Evolutionary conservation across 2,888 invertebrate species (phyloP).

Genomic region (Parnassius apollo): DNA sequence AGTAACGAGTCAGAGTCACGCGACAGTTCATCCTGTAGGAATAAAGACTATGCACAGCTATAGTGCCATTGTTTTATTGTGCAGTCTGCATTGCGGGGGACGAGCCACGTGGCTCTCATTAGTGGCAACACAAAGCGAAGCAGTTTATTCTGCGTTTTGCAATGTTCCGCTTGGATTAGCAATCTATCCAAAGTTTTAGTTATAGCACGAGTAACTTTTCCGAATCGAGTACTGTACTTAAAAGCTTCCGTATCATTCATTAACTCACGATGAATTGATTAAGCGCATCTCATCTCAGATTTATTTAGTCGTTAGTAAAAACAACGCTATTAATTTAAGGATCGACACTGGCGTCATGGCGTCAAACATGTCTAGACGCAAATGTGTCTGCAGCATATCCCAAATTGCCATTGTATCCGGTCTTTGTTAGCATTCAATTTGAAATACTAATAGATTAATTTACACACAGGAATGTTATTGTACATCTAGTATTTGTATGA

Average conservation of each 20-base stretch:
- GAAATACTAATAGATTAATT: slow-evolving; percentile 48
- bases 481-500: background rate
- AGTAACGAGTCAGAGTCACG: slow-evolving; percentile 69
- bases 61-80: slow-evolving; percentile 77
- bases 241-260: slow-evolving; percentile 6
- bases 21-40: slow-evolving; percentile 72
- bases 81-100: slow-evolving; percentile 79
- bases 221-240: slow-evolving; percentile 25
- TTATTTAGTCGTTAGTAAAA: slow-evolving; percentile 6
- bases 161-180: slow-evolving; percentile 72
- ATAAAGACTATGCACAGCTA: slow-evolving; percentile 72
- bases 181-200: slow-evolving; percentile 63
- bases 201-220: slow-evolving; percentile 66
- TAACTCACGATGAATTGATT: background rate
- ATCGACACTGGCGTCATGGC: slow-evolving; percentile 53
- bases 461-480: slow-evolving; percentile 12
- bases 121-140: slow-evolving; percentile 75
- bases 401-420: slow-evolving; percentile 57
- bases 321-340: slow-evolving; percentile 42
- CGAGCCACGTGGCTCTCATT: slow-evolving; percentile 80
- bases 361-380: slow-evolving; percentile 53
- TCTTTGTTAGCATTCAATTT: slow-evolving; percentile 50
- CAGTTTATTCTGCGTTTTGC: slow-evolving; percentile 77
- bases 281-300: slow-evolving; percentile 15
- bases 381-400: slow-evolving; percentile 63